Base-by-base conservation (phyloP, 1,140 invertebrate genomes). In the Drosophila seguyi region DNA sequence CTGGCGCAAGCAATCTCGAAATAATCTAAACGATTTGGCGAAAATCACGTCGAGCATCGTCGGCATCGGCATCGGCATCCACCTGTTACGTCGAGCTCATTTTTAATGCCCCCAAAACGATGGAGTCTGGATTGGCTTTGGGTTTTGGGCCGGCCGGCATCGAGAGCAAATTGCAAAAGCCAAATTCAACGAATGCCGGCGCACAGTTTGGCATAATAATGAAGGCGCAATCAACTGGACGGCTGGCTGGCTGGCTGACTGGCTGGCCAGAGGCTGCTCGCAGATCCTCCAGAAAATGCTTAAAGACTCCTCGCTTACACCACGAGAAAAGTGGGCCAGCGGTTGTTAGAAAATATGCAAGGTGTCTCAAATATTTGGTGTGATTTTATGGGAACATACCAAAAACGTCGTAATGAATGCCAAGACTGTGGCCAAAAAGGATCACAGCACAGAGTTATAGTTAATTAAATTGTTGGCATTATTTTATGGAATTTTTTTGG, bases 1-100 rank as follows among this genome's bases (percentile, higher is more conserved):
- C 82, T 83, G 85, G 85, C 85, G 85, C 85, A 90, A 90, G 85
- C 85, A 88, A 88, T 90, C 85, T 90, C 62, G 77, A 90, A 90
- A 90, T 90, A 90, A 90, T 90, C 85, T 90, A 90, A 90, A 90
- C 85, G 85, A 90, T 90, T 90, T 90, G 86, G 85, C 81, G 71
- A 90, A 90, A 90, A 90, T 90, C 85, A 90, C 85, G 85, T 90
- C 83, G 79, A 81, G 77, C 77, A 73, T 62, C 76, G 55, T 71
- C 76, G 73, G 63, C 79, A 67, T 67, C 76, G 58, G 48, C 53
- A 57, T 65, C 20, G 84, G 79, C 85, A 90, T 90, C 85, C 85
- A 90, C 85, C 85, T 90, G 85, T 90, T 90, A 90, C 85, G 69
- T 63, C 57, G 81, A 90, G 85, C 85, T 90, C 85, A 90, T 90